These are phyloP conservation scores for Doryteuthis pealeii DNA, from an alignment of 1,140 invertebrate species.

Conservation along the genomic window DNA sequence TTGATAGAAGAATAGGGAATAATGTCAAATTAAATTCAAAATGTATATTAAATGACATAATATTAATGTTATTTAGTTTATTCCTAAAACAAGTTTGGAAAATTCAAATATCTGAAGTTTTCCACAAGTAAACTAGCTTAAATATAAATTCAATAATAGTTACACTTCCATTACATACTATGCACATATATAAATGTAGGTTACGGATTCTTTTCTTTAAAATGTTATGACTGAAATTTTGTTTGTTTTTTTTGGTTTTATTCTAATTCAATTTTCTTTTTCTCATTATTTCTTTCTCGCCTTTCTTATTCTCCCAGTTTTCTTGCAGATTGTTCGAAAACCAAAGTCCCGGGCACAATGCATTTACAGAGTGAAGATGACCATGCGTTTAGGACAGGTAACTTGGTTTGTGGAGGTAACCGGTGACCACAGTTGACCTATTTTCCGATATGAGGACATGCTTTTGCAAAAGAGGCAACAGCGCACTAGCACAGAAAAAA, in stretches of 20 bases:
- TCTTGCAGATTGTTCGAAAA: conserved; percentile 50
- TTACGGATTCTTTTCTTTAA: too few species aligned
- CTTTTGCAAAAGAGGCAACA: background rate
- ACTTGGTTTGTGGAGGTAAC: conserved; percentile 54
- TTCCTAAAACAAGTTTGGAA: too few species aligned
- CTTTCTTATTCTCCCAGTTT: conserved; percentile 12
- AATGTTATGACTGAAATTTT: background rate
- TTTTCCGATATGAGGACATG: conserved; percentile 3
- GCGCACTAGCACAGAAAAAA: conserved; percentile 10
- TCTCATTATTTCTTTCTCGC: background rate
- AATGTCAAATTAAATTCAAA: too few species aligned
- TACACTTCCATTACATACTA: too few species aligned
- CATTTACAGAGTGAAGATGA: conserved; percentile 52
- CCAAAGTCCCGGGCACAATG: conserved; percentile 51
- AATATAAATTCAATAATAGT: too few species aligned
- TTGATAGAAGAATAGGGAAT: too few species aligned
- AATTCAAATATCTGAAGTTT: too few species aligned
- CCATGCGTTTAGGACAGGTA: conserved; percentile 51
- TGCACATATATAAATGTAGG: too few species aligned
- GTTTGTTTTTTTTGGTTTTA: background rate
- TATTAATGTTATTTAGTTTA: too few species aligned
- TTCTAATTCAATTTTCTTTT: background rate
- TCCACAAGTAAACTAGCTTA: too few species aligned
- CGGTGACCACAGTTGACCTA: conserved; percentile 38
- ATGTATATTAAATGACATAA: too few species aligned